These are phyloP conservation scores for Drosophila pseudoobscura DNA, from an alignment of 1,140 invertebrate genomes.

Conservation along the genomic window DNA sequence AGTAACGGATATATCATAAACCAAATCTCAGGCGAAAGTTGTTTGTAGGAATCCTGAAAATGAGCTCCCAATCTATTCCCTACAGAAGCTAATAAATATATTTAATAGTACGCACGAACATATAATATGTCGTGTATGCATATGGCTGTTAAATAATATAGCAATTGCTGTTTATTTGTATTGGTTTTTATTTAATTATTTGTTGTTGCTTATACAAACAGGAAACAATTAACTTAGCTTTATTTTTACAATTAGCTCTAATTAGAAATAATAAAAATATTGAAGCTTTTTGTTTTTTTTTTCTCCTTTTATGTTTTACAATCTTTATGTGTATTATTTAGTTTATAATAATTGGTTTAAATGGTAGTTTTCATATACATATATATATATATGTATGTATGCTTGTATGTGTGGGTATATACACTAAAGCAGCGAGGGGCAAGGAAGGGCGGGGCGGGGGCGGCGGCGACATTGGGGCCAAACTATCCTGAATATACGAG, in stretches of 20 bases:
- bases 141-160: too few relatives aligned
- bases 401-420: slow-evolving; percentile 54
- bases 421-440: slow-evolving; percentile 56
- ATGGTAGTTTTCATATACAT: slow-evolving; percentile 49
- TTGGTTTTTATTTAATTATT: slow-evolving; percentile 45
- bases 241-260: slow-evolving; percentile 72
- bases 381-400: slow-evolving; percentile 27
- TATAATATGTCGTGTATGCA: too few relatives aligned
- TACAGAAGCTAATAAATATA: too few relatives aligned
- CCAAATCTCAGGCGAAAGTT: too few relatives aligned
- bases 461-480: slow-evolving; percentile 39
- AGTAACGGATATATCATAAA: too few relatives aligned
- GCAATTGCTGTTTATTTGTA: slow-evolving; percentile 33
- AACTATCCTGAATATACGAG: slow-evolving; percentile 46
- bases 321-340: slow-evolving; percentile 58
- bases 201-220: slow-evolving; percentile 74
- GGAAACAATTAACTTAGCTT: slow-evolving; percentile 79
- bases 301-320: slow-evolving; percentile 49
- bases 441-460: background rate
- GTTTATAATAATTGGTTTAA: slow-evolving; percentile 62
- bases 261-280: slow-evolving; percentile 79
- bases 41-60: too few relatives aligned
- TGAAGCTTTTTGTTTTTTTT: slow-evolving; percentile 64
- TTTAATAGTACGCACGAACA: too few relatives aligned
- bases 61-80: too few relatives aligned